Evolutionary conservation across 2,888 invertebrate genomes (phyloP).

Genomic region (Melipona beecheii): DNA sequence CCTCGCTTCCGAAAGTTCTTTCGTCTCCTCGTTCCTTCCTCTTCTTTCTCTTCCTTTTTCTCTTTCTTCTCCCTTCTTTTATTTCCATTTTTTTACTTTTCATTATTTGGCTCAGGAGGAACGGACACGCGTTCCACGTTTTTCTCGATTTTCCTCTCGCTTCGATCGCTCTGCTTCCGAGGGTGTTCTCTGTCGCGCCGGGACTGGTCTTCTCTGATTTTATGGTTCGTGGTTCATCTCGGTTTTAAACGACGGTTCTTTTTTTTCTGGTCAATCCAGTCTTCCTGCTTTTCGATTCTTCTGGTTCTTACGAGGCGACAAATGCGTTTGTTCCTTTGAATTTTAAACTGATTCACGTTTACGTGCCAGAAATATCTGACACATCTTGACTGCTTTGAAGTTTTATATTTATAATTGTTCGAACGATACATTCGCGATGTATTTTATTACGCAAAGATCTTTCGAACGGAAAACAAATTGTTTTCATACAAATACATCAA

Average conservation of each 20-base stretch:
- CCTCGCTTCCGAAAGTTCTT: not conserved
- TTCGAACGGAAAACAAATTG: too few relatives aligned
- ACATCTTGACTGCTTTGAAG: too few relatives aligned
- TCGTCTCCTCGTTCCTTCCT: not conserved
- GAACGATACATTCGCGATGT: too few relatives aligned
- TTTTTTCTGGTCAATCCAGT: too few relatives aligned
- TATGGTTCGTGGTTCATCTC: not conserved
- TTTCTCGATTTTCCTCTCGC: not conserved
- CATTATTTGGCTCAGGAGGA: not conserved
- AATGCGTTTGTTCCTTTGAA: too few relatives aligned
- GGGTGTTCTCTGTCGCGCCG: not conserved
- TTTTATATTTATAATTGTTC: too few relatives aligned
- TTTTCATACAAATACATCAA: too few relatives aligned
- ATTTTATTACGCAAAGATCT: too few relatives aligned
- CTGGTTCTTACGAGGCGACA: too few relatives aligned
- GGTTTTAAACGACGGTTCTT: not conserved
- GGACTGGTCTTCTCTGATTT: not conserved
- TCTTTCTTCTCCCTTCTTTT: not conserved
- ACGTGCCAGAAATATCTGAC: too few relatives aligned
- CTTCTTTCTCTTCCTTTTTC: not conserved
- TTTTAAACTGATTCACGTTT: too few relatives aligned
- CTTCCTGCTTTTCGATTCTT: too few relatives aligned
- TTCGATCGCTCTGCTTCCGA: not conserved
- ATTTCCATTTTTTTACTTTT: not conserved
- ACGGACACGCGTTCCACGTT: not conserved